A percentile compares a stretch with the other conserved stretches of the same genome.
phyloP scores from a whole-genome alignment of 2,113 vertebrate species.

The Amphiprion ocellaris region DNA sequence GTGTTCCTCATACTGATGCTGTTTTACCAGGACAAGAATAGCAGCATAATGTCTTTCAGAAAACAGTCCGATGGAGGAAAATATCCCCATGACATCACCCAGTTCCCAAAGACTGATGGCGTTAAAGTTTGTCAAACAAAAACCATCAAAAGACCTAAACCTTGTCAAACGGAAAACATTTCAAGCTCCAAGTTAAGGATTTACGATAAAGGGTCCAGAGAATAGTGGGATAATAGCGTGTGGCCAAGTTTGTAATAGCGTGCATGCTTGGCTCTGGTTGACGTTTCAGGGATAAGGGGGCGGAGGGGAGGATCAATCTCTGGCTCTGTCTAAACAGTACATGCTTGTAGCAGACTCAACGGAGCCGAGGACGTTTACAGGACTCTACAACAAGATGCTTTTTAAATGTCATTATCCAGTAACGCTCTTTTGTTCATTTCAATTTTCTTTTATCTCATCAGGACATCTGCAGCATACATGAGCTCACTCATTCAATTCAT shows the following conservation, averaged over 20 bases:
- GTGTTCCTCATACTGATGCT: constrained; percentile 48
- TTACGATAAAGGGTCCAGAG: constrained; percentile 51
- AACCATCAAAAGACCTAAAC: constrained; percentile 37
- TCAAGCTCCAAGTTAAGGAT: constrained; percentile 25
- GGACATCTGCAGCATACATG: background rate
- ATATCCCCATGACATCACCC: constrained; percentile 56
- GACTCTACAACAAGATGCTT: constrained; percentile 41
- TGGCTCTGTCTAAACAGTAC: constrained; percentile 81
- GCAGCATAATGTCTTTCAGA: constrained; percentile 57
- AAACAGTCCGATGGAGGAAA: constrained; percentile 50
- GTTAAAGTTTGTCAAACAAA: constrained; percentile 51
- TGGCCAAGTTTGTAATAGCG: constrained; percentile 61
- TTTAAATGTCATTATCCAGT: constrained; percentile 57
- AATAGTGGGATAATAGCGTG: constrained; percentile 31
- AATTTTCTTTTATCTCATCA: constrained; percentile 11
- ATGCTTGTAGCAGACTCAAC: constrained; percentile 68
- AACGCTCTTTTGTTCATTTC: constrained; percentile 5
- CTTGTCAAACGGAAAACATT: constrained; percentile 47
- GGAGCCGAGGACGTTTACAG: constrained; percentile 75
- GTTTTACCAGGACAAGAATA: constrained; percentile 67
- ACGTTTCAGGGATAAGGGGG: constrained; percentile 44
- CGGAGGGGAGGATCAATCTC: constrained; percentile 73
- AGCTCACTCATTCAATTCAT: background rate
- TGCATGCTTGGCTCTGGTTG: constrained; percentile 59
- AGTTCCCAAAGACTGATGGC: constrained; percentile 59